Evolutionary conservation across 2,113 vertebrate genomes (phyloP), one percentile per base, ranked within the genome.

Genomic region (Archocentrus centrarchus): DNA sequence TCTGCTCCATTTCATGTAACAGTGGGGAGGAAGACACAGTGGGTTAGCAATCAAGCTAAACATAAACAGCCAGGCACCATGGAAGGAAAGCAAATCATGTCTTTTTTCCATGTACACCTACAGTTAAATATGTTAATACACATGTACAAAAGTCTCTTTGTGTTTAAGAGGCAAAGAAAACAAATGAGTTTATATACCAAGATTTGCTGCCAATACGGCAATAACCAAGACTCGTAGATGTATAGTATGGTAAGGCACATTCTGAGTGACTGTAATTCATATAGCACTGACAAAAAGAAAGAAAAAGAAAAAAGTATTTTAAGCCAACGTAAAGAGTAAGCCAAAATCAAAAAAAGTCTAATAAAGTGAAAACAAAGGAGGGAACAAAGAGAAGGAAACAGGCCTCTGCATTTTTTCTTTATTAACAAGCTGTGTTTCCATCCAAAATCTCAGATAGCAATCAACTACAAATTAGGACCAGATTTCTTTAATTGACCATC

Each of bases 1-100:
- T 88, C 85, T 75, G 82, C 81, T 86, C 81, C 79, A 73, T 66
- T 91, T 86, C 82, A 88, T 82, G 66, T 76, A 41, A 37, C 77
- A 84, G 85, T 77, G 82, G 82, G 81, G 59, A 84, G 79, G 85
- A 84, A 85, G 83, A 88, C 79, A 87, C 84, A 84, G 87, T 75
- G 63, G 85, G 86, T 87, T 86, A 90, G 82, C 80, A 86, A 93
- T 91, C 91, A 93, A 94, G 90, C 88, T 83, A 93, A 93, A 94
- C 86, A 93, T 77, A 92, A 91, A 90, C 83, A 90, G 83, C 82
- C 88, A 91, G 88, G 83, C 68, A 70, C 77, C 75, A 82, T 79
- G 84, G 79, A 85, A 86, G 87, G 85, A 91, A 94, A 91, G 93
- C 11, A 90, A 92, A 90, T 90, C 68, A 86, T 91, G 86, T 88